Evolutionary conservation across 2,113 vertebrate genomes (phyloP).

Genomic region (Eulacestoma nigropectus): DNA sequence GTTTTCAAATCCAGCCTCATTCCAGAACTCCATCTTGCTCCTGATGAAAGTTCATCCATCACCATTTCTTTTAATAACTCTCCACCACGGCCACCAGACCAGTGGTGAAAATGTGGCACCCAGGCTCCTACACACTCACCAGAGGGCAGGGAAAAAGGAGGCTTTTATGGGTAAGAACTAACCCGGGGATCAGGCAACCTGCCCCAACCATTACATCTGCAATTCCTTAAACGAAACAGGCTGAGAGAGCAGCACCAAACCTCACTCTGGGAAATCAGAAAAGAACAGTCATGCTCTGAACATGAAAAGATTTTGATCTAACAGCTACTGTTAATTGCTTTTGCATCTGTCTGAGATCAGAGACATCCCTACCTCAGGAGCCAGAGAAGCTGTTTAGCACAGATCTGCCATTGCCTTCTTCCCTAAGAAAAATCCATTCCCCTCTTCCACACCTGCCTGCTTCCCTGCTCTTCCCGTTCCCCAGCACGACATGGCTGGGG

Average conservation of each 20-base stretch:
- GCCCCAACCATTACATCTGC: not conserved
- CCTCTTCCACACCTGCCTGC: not conserved
- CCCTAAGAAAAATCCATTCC: not conserved
- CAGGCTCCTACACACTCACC: not conserved
- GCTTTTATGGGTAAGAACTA: not conserved
- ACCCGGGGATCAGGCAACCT: not conserved
- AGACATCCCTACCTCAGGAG: not conserved
- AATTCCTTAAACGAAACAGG: not conserved
- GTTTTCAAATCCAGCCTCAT: not conserved
- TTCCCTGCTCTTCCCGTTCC: not conserved
- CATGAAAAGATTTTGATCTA: not conserved
- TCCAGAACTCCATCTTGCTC: not conserved
- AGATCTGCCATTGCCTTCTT: not conserved
- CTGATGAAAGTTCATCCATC: not conserved
- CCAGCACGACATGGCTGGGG: fast-evolving
- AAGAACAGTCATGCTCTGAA: not conserved
- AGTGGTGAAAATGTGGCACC: not conserved
- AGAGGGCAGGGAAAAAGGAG: not conserved
- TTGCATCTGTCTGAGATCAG: not conserved
- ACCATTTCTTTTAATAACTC: not conserved
- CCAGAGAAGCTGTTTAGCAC: not conserved
- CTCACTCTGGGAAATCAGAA: not conserved
- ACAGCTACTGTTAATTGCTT: not conserved
- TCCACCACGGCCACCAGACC: fast-evolving
- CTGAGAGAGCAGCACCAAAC: not conserved